Evolutionary conservation across 2,888 invertebrate genomes (phyloP), one percentile per base, ranked within the genome.

Genomic region (Brachycybe producta): DNA sequence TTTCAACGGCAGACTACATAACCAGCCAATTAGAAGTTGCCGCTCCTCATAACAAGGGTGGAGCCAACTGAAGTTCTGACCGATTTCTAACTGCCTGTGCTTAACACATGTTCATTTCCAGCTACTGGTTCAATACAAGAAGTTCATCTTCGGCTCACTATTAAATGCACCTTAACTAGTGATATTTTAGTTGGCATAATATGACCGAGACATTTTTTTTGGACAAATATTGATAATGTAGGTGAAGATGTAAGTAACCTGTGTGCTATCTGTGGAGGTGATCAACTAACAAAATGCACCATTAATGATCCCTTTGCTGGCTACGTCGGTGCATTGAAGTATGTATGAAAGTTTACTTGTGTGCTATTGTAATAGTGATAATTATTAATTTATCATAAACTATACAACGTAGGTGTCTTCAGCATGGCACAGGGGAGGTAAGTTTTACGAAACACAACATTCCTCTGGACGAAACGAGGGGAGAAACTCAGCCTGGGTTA

Each of bases 381-480:
- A 23, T 19, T 19, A 19, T 15, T 11, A 8, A 87, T 19, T 5
- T 11, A 43, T 15, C 27, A 24, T 24, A 43, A 30, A n/a, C 36
- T 41, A n/a, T 2, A 4, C 19, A n/a, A n/a, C n/a, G n/a, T n/a
- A 74, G 77, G 40, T 95, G 95, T 66, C 73, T 95, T 2, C 70
- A 84, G 2, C 81, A 84, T 58, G 61, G 59, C 11, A 74, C 73
- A 13, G 94, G 92, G 2, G 90, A 95, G 41, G 76, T 95, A 15
- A 92, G 94, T 1, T 95, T 95, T 64, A 72, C 95, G 1, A 77
- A 84, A 41, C 87, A 91, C 62, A 82, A 82, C 0, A 85, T 87
- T 0, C 79, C 88, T 19, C 69, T 74, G 34, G 82, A 86, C 64
- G 77, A 84, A 65, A 54, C 59, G 1, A 28, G 39, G 24, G 44